Evolutionary conservation across 2,113 vertebrate genomes (phyloP).

Genomic region (Apteryx owenii): DNA sequence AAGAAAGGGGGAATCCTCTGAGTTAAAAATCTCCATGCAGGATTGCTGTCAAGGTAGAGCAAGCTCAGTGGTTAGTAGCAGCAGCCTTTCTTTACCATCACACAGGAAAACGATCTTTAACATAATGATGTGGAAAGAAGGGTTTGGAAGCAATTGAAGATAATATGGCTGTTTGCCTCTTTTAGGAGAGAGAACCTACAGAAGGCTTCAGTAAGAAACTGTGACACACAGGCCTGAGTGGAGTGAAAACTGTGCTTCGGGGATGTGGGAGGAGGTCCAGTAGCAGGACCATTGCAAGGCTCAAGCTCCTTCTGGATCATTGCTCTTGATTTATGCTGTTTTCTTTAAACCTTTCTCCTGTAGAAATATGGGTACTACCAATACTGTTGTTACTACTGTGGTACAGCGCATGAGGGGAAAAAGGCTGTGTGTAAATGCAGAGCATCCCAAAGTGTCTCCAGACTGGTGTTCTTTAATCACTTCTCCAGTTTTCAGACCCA

Average conservation of each 20-base stretch:
- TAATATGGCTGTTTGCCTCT: neutral
- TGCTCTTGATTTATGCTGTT: too few relatives aligned
- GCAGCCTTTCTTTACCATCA: neutral
- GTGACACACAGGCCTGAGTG: neutral
- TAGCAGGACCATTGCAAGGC: neutral
- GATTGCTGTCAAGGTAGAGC: neutral
- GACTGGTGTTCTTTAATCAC: too few relatives aligned
- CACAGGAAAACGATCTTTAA: neutral
- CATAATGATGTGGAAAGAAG: conserved; percentile 4
- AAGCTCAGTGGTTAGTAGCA: neutral
- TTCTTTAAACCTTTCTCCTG: too few relatives aligned
- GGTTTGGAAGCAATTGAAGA: neutral
- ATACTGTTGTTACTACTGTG: too few relatives aligned
- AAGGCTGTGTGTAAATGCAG: too few relatives aligned
- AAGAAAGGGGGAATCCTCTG: neutral
- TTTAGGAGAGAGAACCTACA: neutral
- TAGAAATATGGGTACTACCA: too few relatives aligned
- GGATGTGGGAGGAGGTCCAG: neutral
- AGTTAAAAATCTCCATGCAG: neutral
- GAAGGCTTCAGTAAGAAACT: neutral
- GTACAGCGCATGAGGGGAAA: too few relatives aligned
- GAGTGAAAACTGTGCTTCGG: neutral
- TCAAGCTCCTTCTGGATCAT: too few relatives aligned
- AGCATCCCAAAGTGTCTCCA: too few relatives aligned
- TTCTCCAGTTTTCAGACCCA: too few relatives aligned